Base-by-base conservation (phyloP, 2,113 vertebrate genomes). In the Cyprinodon brontotheroides region DNA sequence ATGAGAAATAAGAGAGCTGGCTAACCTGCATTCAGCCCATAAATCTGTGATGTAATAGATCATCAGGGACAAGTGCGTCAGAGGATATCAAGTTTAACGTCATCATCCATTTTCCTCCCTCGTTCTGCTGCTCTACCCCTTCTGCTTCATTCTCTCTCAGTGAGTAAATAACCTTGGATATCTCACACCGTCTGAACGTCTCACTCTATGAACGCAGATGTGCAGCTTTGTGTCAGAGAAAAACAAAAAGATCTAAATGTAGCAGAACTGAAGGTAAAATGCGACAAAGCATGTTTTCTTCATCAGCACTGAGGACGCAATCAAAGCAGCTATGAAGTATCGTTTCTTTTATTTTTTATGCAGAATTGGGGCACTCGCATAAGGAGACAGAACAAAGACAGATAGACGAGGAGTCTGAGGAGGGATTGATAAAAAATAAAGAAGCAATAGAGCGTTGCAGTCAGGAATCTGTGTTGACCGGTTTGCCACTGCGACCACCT, bases 311-410 rank as follows among this genome's bases (percentile, higher is more conserved):
- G 61, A 73, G 65, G 69, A n/a, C 40, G 73, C 64, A 73, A 73
- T 80, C 66, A 61, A 65, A 66, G 41, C 80, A 13, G 40, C 86
- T 70, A 82, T 89, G 79, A 90, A 79, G 38, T 9, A 85, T 84
- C 82, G 81, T 68, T 47, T 88, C 78, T 77, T 48, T 15, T 62
- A 11, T 14, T 57, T 57, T 17, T 62, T 13, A 65, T 74, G 63
- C 60, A 59, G 72, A 80, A 75, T 11, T 53, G 74, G 74, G 73
- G 57, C 72, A 65, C 63, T 81, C 59, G 73, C 69, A 53, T 36
- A 81, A 45, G 76, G 40, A 65, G 48, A 82, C 20, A 22, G 72
- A 84, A 87, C 79, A 82, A 86, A 82, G 71, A 71, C 39, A 14
- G 41, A 70, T 15, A 1, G 43, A 82, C 75, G 78, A 29, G 22